phyloP scores from a whole-genome alignment of 2,113 vertebrate species.

The Genyomyrus donnyi region DNA sequence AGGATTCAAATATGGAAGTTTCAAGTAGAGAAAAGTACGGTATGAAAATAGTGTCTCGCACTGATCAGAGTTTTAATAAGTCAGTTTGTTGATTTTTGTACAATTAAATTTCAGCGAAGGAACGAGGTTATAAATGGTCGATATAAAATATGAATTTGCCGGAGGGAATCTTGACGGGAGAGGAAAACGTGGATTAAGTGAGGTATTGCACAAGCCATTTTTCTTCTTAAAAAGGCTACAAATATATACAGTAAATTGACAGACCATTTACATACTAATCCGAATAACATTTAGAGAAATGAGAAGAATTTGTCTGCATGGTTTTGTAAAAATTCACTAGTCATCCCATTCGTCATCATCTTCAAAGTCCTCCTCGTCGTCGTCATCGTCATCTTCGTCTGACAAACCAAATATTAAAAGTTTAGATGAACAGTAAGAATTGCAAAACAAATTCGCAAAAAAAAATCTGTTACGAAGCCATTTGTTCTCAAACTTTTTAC shows the following conservation, averaged over 20 bases:
- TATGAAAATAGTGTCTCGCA: slow-evolving; percentile 93
- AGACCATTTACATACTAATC: slow-evolving; percentile 88
- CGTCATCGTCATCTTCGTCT: slow-evolving; percentile 97
- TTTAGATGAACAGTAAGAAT: not conserved
- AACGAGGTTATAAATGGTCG: slow-evolving; percentile 24
- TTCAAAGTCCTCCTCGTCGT: slow-evolving; percentile 95
- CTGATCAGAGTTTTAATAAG: slow-evolving; percentile 64
- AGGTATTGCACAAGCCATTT: slow-evolving; percentile 98
- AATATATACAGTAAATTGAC: slow-evolving; percentile 95
- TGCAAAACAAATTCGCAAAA: not conserved
- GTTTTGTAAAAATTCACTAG: slow-evolving; percentile 65
- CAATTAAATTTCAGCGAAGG: slow-evolving; percentile 50
- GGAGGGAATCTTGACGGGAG: slow-evolving; percentile 61
- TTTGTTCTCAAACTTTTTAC: not conserved
- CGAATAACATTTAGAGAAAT: slow-evolving; percentile 85
- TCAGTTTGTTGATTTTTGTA: slow-evolving; percentile 50
- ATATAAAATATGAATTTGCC: slow-evolving; percentile 48
- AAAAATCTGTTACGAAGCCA: not conserved
- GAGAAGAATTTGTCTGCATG: slow-evolving; percentile 72
- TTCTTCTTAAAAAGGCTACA: slow-evolving; percentile 78
- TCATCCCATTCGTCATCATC: slow-evolving; percentile 99
- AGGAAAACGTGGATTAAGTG: slow-evolving; percentile 87
- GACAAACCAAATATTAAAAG: slow-evolving; percentile 23
- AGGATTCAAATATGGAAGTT: slow-evolving; percentile 82
- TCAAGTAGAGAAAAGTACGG: slow-evolving; percentile 85